Evolutionary conservation across 35 echinoderm and acorn worm species (phyloP).

Genomic region (Apostichopus californicus): DNA sequence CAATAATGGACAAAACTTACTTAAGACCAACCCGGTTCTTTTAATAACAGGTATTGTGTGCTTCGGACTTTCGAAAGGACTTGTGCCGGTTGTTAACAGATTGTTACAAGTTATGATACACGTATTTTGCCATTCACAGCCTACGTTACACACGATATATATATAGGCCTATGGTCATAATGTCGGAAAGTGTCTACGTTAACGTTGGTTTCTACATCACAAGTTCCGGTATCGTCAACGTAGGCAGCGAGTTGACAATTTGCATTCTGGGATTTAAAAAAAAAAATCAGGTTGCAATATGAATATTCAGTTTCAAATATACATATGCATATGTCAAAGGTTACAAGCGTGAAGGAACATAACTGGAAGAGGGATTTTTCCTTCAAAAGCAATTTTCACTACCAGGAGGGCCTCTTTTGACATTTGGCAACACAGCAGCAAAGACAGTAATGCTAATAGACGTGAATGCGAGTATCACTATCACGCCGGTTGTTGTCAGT

Average conservation of each 20-base stretch:
- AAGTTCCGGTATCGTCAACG: conserved; percentile 40
- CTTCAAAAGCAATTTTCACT: conserved; percentile 17
- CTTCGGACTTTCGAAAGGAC: no score
- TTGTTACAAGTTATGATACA: not conserved
- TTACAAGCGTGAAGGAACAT: conserved; percentile 3
- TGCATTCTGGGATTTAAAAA: conserved; percentile 38
- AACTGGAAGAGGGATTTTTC: conserved; percentile 36
- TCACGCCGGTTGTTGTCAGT: not conserved
- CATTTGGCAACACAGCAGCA: not conserved
- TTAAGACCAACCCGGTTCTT: no score
- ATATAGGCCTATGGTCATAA: not conserved
- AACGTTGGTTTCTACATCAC: not conserved
- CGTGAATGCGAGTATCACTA: not conserved
- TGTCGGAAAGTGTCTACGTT: not conserved
- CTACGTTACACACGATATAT: not conserved
- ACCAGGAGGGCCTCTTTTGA: not conserved
- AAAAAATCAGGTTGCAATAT: not conserved
- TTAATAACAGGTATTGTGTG: no score
- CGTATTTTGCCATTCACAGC: no score
- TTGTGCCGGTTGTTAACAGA: not conserved
- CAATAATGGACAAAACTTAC: no score
- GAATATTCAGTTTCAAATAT: not conserved
- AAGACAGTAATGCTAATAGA: not conserved
- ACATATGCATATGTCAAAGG: not conserved
- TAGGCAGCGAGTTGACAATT: not conserved